phyloP scores from a whole-genome alignment of 2,113 vertebrate genomes.

The Eudyptes chrysolophus region DNA sequence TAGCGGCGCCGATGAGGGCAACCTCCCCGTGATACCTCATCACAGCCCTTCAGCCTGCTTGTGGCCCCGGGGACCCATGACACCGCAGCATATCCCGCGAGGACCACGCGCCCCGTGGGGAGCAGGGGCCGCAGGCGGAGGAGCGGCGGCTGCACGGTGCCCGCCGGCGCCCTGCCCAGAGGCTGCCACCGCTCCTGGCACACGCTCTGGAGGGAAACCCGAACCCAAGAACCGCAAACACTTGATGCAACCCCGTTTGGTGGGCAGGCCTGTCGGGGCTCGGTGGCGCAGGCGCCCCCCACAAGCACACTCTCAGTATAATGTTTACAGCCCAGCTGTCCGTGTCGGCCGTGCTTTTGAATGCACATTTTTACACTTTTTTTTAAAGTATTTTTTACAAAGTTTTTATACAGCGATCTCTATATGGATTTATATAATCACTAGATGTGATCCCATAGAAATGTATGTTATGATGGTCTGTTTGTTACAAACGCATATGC shows the following conservation, averaged over 20 bases:
- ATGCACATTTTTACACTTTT: conserved; percentile 86
- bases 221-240: conserved; percentile 57
- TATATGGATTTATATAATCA: conserved; percentile 94
- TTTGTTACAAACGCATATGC: conserved; percentile 83
- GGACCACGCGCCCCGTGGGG: neutral
- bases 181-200: neutral
- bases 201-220: neutral
- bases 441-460: conserved; percentile 86
- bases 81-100: neutral
- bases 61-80: neutral
- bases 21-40: conserved; percentile 8
- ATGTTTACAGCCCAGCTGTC: conserved; percentile 93
- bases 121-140: neutral
- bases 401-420: conserved; percentile 93
- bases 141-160: rapidly evolving
- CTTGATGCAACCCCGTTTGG: conserved; percentile 60
- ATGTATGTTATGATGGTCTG: conserved; percentile 88
- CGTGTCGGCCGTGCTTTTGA: conserved; percentile 82
- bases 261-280: conserved; percentile 72
- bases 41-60: neutral
- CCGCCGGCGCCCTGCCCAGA: neutral
- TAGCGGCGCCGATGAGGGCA: neutral
- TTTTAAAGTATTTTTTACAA: conserved; percentile 85
- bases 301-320: conserved; percentile 88
- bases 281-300: conserved; percentile 93